Evolutionary conservation across 1,140 invertebrate species (phyloP).

Genomic region (Myzus persicae): DNA sequence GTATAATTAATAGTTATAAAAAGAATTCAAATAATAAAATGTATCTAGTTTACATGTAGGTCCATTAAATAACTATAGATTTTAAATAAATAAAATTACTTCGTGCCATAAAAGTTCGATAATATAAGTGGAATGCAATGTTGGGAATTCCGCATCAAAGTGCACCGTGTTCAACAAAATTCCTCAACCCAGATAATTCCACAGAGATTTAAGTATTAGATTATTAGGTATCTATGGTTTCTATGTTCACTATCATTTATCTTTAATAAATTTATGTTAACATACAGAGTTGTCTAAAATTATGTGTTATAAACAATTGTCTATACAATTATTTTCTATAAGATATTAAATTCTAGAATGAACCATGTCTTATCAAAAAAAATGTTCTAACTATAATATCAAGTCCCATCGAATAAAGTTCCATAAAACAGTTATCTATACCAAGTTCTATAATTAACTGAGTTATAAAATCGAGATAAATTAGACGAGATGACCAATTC

Average conservation of each 20-base stretch:
- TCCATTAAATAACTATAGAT: not conserved
- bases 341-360: not conserved
- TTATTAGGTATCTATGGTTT: not conserved
- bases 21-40: not conserved
- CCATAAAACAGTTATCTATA: not conserved
- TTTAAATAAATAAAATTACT: conserved; percentile 22
- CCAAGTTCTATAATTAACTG: not conserved
- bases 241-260: not conserved
- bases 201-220: not conserved
- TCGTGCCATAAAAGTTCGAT: not conserved
- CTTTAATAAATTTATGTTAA: not conserved
- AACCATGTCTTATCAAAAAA: not conserved
- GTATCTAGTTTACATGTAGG: not conserved
- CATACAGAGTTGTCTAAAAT: not conserved
- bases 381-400: not conserved
- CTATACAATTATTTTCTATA: not conserved
- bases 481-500: not conserved
- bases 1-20: no score
- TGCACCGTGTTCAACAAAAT: not conserved
- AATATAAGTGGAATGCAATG: not conserved
- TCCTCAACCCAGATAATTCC: not conserved
- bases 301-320: not conserved
- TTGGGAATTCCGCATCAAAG: not conserved
- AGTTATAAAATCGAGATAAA: not conserved
- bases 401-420: not conserved